Evolutionary conservation across 2,888 invertebrate species (phyloP).

Genomic region (Cheiracanthium punctorium): DNA sequence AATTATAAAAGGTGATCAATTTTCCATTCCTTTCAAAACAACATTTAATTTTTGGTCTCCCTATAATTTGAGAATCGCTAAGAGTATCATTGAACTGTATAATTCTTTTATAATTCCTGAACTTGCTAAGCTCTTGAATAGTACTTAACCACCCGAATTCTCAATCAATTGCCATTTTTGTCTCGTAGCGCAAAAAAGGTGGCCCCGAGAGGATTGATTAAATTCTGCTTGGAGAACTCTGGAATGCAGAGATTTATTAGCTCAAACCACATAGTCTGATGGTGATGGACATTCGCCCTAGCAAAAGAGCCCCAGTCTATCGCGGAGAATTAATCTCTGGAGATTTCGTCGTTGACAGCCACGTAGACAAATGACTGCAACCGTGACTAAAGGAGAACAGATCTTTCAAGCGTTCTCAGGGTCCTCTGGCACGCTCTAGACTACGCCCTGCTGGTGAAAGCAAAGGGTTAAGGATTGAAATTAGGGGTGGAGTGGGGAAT

Average conservation of each 20-base stretch:
- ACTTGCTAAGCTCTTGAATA: no score
- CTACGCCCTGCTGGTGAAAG: conserved; percentile 49
- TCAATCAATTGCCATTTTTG: no score
- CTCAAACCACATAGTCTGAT: conserved; percentile 56
- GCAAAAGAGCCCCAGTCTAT: conserved; percentile 37
- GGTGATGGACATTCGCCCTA: conserved; percentile 55
- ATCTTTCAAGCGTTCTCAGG: conserved; percentile 48
- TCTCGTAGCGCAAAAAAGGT: conserved; percentile 16
- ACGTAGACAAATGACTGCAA: conserved; percentile 59
- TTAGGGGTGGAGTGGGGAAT: neutral
- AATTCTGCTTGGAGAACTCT: conserved; percentile 27
- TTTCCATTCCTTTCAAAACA: no score
- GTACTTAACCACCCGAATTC: no score
- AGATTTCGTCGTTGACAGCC: conserved; percentile 56
- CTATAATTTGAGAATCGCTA: no score
- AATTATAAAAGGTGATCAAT: no score
- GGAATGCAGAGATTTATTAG: conserved; percentile 47
- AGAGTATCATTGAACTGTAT: no score
- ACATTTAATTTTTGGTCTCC: no score
- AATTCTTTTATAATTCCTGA: no score
- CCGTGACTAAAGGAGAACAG: conserved; percentile 60
- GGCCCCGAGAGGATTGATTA: conserved; percentile 31
- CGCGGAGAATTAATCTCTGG: conserved; percentile 56
- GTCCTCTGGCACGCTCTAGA: conserved; percentile 6
- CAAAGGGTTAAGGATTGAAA: conserved; percentile 53